These are phyloP conservation scores for Drosophila watanabei DNA, from an alignment of 1,140 invertebrate genomes.

Conservation along the genomic window DNA sequence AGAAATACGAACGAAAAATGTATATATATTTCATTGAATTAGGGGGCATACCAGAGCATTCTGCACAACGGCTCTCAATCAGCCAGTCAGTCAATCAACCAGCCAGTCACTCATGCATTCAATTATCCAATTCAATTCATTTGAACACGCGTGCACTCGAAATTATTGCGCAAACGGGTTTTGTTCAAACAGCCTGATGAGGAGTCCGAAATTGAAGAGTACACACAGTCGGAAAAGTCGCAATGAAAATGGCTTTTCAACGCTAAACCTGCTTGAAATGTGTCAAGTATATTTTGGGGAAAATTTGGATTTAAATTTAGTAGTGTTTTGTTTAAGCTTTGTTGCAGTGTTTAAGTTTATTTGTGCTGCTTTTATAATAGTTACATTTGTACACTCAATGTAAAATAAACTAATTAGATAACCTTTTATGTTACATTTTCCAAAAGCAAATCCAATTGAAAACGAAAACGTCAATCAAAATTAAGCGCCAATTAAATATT, in stretches of 20 bases:
- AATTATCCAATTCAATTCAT: constrained; percentile 62
- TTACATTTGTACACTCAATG: not conserved
- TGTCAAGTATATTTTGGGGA: not conserved
- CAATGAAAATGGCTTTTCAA: not conserved
- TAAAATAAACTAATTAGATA: constrained; percentile 8
- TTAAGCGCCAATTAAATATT: constrained; percentile 15
- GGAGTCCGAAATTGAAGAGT: constrained; percentile 29
- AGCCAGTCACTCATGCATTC: constrained; percentile 55
- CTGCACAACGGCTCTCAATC: constrained; percentile 48
- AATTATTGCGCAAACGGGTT: constrained; percentile 48
- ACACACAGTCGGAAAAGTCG: constrained; percentile 7
- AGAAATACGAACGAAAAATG: constrained; percentile 8
- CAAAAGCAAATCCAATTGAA: not conserved
- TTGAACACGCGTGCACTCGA: constrained; percentile 53
- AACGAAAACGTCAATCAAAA: not conserved
- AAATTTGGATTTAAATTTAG: not conserved
- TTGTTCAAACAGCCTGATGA: constrained; percentile 49
- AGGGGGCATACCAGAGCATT: constrained; percentile 16
- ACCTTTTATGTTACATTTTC: not conserved
- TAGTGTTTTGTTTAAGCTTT: too few relatives aligned
- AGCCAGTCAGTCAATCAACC: constrained; percentile 46
- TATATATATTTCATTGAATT: constrained; percentile 26
- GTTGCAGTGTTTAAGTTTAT: not conserved
- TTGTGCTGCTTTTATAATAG: not conserved
- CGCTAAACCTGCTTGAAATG: not conserved